Base-by-base conservation (phyloP, 1,140 invertebrate species). In the Papilio dardanus region DNA sequence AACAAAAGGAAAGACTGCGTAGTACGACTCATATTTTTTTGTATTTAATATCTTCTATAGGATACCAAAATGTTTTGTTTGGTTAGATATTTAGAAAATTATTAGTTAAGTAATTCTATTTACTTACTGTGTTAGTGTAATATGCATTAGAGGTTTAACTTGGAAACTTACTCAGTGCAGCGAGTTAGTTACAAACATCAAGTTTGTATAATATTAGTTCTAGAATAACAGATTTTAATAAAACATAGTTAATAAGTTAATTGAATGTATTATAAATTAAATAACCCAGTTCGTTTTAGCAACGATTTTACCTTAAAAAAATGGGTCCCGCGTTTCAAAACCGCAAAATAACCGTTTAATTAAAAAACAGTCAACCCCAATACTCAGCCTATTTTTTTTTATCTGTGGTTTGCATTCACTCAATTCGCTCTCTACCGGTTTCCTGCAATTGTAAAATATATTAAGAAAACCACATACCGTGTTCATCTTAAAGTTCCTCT, bases 201-300 rank as follows among this genome's bases (percentile, higher is more conserved):
- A 62, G 54, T 62, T 62, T 62, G 54, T 30, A 28, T 62, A 54
- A 54, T 54, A 24, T 24, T 24, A 54, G 21, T 54, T 54, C 50
- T 24, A 54, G 21, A 54, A 54, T 54, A 54, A 2, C 24, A 54
- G 1, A 19, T 6, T 1, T 54, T 10, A 1, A 1, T 54, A 8
- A 24, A 21, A 19, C 50, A 54, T 24, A 54, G 50, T 2, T 24
- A 54, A 24, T 14, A 10, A 24, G 3, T 3, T 12, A 54, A 54
- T 21, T 21, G 24, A 24, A 46, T 46, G 42, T 46, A 19, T 42
- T 2, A 42, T 42, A 4, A 42, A 42, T 42, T 33, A 33, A 33
- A 33, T 33, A 33, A 3, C n/a, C n/a, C n/a, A n/a, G n/a, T n/a
- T n/a, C n/a, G n/a, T n/a, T n/a, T n/a, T n/a, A n/a, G n/a, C n/a